Conservation (phyloP, 2,113 vertebrate genomes). For the Ophiodon elongatus region DNA sequence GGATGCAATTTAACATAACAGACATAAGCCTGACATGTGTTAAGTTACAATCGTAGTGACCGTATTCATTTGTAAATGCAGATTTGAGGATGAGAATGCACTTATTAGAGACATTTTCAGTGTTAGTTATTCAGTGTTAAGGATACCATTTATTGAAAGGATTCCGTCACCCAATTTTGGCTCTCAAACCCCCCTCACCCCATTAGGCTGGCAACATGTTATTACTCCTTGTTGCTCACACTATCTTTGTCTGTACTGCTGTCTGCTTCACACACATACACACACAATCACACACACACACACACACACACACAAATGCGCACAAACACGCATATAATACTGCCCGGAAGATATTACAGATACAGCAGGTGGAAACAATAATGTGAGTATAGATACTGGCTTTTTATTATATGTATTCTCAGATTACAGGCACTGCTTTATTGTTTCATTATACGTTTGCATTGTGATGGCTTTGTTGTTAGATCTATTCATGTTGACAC, state of each 20-base stretch:
- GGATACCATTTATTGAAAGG: slow-evolving; percentile 4
- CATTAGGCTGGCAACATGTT: slow-evolving; percentile 34
- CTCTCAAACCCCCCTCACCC: slow-evolving; percentile 62
- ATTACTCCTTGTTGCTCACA: slow-evolving; percentile 45
- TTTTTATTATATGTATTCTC: background rate
- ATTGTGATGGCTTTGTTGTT: background rate
- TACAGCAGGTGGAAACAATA: slow-evolving; percentile 32
- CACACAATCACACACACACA: background rate
- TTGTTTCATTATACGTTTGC: background rate
- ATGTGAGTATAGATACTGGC: slow-evolving; percentile 62
- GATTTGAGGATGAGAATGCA: background rate
- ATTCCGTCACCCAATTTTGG: slow-evolving; percentile 10
- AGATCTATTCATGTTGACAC: background rate
- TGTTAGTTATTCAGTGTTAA: slow-evolving; percentile 18
- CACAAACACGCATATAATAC: background rate
- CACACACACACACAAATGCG: background rate
- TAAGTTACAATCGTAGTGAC: background rate
- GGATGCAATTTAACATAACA: background rate
- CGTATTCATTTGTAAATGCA: background rate
- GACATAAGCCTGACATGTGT: background rate
- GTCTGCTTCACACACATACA: slow-evolving; percentile 35
- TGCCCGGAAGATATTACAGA: slow-evolving; percentile 24
- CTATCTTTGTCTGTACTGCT: slow-evolving; percentile 39
- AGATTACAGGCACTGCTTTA: background rate
- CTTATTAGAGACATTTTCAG: background rate